Conservation (phyloP, 2,113 vertebrate genomes). For the Trachemys scripta region DNA sequence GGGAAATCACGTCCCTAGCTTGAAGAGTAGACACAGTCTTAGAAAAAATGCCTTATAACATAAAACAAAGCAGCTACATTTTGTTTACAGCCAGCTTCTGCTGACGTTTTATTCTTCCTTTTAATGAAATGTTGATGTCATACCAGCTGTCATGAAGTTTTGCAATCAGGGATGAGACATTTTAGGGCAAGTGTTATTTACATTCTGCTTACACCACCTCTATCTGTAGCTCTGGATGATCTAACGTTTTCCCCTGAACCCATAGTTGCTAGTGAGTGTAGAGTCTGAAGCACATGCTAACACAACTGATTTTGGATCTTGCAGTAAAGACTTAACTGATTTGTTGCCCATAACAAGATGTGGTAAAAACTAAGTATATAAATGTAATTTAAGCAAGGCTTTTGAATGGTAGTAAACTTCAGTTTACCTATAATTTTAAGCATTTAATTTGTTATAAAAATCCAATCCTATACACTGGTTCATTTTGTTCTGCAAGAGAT, state of each 20-base stretch:
- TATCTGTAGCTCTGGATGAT: neutral
- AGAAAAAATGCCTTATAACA: neutral
- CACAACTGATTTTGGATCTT: too few species aligned
- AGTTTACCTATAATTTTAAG: neutral
- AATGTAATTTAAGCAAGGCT: neutral
- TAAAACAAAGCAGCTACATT: neutral
- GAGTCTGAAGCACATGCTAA: neutral
- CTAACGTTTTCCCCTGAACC: neutral
- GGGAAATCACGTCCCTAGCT: neutral
- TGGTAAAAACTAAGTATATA: neutral
- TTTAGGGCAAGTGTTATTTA: neutral
- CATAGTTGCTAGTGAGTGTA: neutral
- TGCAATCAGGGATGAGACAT: neutral
- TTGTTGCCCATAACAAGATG: neutral
- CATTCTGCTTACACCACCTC: conserved; percentile 27
- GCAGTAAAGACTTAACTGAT: neutral
- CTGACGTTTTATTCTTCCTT: neutral
- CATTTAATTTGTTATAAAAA: neutral
- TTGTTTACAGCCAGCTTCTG: neutral
- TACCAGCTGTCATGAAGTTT: neutral
- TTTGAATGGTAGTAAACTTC: neutral
- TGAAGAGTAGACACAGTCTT: neutral
- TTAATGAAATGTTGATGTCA: neutral
- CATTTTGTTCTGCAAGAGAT: neutral
- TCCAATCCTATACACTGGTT: neutral